Evolutionary conservation across 2,797 vertebrate genomes (phyloP).

Genomic region (Hyperoplus lanceolatus): DNA sequence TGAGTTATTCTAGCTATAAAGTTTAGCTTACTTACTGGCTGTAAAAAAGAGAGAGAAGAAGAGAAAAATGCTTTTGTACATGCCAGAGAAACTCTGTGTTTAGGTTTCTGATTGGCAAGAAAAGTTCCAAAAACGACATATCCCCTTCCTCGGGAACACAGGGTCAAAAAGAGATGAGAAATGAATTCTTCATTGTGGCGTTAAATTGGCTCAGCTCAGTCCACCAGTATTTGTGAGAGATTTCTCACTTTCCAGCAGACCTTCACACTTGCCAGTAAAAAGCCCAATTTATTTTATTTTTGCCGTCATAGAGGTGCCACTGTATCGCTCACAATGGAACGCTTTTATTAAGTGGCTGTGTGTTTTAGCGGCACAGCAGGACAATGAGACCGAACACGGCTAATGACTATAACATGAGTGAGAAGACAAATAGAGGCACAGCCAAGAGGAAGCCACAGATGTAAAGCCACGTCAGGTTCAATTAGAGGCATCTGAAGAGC

Average conservation of each 20-base stretch:
- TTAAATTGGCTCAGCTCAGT: constrained; percentile 46
- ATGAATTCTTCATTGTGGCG: constrained; percentile 36
- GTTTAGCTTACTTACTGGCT: too few species aligned
- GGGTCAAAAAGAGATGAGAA: constrained; percentile 21
- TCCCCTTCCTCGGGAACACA: background rate
- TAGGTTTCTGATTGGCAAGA: constrained; percentile 24
- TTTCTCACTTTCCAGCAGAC: constrained; percentile 64
- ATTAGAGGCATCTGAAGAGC: constrained; percentile 76
- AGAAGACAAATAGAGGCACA: constrained; percentile 72
- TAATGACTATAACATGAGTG: constrained; percentile 77
- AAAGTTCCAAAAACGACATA: constrained; percentile 3
- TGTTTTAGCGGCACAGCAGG: constrained; percentile 64
- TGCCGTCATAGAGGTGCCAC: constrained; percentile 58
- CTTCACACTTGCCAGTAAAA: constrained; percentile 59
- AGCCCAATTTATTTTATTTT: constrained; percentile 49
- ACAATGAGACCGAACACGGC: constrained; percentile 64
- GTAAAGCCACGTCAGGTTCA: constrained; percentile 79
- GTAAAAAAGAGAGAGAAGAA: too few species aligned
- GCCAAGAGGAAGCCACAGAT: constrained; percentile 79
- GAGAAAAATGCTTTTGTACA: constrained; percentile 6
- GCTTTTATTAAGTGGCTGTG: constrained; percentile 52
- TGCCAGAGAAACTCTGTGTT: constrained; percentile 12
- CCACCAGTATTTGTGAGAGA: constrained; percentile 46
- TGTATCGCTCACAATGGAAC: constrained; percentile 60
- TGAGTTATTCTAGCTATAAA: background rate